Conservation (phyloP, 2,113 vertebrate genomes). For the Ovibos moschatus region DNA sequence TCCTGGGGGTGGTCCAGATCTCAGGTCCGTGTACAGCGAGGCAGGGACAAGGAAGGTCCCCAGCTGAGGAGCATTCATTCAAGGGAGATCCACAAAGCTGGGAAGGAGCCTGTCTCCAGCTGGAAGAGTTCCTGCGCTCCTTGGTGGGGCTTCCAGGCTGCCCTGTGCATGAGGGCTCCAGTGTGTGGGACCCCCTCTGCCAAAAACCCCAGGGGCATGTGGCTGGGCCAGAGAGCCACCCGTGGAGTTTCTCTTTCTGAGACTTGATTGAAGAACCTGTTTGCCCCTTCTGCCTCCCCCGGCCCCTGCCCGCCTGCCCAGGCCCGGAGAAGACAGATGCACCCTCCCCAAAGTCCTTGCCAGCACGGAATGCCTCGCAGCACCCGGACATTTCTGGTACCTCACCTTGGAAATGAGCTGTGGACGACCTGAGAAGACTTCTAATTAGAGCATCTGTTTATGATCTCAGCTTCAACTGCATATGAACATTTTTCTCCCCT, state of each 20-base stretch:
- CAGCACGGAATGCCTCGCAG: rapidly evolving
- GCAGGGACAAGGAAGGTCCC: not conserved
- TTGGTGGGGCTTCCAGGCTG: not conserved
- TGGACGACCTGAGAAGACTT: slow-evolving; percentile 20
- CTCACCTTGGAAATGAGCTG: slow-evolving; percentile 23
- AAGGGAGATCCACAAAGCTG: not conserved
- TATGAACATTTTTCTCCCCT: not conserved
- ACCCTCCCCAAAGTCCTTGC: not conserved
- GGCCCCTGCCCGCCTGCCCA: not conserved
- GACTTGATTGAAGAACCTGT: not conserved
- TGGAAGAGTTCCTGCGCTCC: not conserved
- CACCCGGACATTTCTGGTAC: not conserved
- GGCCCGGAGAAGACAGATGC: not conserved
- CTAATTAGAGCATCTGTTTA: slow-evolving; percentile 47
- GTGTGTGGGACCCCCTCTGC: not conserved
- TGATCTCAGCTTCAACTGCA: not conserved
- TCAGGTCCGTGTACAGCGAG: not conserved
- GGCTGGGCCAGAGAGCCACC: not conserved
- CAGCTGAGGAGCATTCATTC: not conserved
- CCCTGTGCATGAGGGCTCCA: not conserved
- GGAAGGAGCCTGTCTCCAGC: not conserved
- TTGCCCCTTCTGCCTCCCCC: rapidly evolving
- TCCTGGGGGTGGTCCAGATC: not conserved
- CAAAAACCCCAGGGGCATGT: rapidly evolving
- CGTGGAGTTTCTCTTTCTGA: not conserved